Conservation (phyloP, 92 coral and sea anemone species). For the Actinernus sp. region DNA sequence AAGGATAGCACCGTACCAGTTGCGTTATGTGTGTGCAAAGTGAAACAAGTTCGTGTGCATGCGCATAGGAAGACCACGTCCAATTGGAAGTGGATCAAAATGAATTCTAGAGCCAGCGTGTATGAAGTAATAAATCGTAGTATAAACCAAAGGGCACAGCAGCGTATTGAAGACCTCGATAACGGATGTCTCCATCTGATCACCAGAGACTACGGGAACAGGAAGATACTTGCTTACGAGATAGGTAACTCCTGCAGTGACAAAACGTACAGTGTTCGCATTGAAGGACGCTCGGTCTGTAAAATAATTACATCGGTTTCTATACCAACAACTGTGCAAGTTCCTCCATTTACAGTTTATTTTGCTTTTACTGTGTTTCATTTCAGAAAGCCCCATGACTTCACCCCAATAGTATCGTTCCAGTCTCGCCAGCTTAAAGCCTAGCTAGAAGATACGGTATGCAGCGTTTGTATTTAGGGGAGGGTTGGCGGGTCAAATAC, state of each 20-base stretch:
- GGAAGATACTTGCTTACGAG: conserved; percentile 52
- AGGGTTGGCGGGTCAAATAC: too few species aligned
- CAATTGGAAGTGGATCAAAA: conserved; percentile 47
- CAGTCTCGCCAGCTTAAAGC: too few species aligned
- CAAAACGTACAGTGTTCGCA: conserved; percentile 43
- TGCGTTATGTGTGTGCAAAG: conserved; percentile 75
- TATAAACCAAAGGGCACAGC: conserved; percentile 65
- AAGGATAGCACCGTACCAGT: conserved; percentile 66
- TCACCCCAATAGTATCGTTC: conserved; percentile 2
- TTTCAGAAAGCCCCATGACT: conserved; percentile 54
- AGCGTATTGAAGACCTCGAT: conserved; percentile 63
- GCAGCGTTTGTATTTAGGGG: too few species aligned
- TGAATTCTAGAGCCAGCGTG: conserved; percentile 47
- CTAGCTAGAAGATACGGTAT: too few species aligned
- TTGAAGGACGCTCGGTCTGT: conserved; percentile 65
- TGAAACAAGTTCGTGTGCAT: conserved; percentile 3
- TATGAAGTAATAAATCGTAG: conserved; percentile 59
- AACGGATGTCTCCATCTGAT: conserved; percentile 67
- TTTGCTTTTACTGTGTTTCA: conserved; percentile 62
- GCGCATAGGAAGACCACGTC: conserved; percentile 18
- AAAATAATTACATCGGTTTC: conserved; percentile 30
- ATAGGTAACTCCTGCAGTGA: conserved; percentile 60
- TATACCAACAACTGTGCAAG: conserved; percentile 50
- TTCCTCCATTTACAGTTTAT: conserved; percentile 64
- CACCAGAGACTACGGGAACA: conserved; percentile 62